phyloP scores from a whole-genome alignment of 2,888 invertebrate genomes.

The Electrophaes corylata region DNA sequence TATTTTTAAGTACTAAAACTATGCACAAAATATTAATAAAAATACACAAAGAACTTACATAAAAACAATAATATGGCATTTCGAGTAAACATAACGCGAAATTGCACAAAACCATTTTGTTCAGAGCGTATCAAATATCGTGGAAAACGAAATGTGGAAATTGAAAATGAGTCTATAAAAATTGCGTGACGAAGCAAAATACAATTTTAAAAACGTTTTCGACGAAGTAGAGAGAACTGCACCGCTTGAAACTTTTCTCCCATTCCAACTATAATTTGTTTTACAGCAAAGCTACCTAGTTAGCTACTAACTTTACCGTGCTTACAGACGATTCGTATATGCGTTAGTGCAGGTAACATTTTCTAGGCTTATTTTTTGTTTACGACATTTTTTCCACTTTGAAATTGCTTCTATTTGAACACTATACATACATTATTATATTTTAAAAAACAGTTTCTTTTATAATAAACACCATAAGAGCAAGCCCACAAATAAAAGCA shows the following conservation, averaged over 20 bases:
- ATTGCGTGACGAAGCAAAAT: slow-evolving; percentile 6
- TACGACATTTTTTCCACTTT: too few relatives aligned
- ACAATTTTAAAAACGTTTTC: slow-evolving; percentile 8
- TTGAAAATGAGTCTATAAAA: slow-evolving; percentile 20
- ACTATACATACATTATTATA: neutral
- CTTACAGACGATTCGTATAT: neutral
- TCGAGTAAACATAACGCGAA: slow-evolving; percentile 27
- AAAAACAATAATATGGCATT: slow-evolving; percentile 17
- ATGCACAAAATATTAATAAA: neutral
- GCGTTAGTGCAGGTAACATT: neutral
- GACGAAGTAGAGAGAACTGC: slow-evolving; percentile 1
- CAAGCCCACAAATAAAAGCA: slow-evolving; percentile 54
- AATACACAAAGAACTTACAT: slow-evolving; percentile 21
- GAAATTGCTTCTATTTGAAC: neutral
- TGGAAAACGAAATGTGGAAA: slow-evolving; percentile 18
- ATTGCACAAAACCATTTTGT: slow-evolving; percentile 20
- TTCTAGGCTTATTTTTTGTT: neutral
- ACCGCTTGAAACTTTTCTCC: neutral
- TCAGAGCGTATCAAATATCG: slow-evolving; percentile 16
- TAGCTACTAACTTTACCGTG: neutral
- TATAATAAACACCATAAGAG: slow-evolving; percentile 52
- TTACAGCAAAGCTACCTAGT: neutral
- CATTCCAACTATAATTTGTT: neutral
- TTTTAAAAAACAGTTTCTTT: slow-evolving; percentile 40
- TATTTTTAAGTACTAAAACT: neutral